Percentiles rank a stretch among this genome's conserved stretches.
phyloP scores from a whole-genome alignment of 2,797 vertebrate species.

The Xiphophorus birchmanni region DNA sequence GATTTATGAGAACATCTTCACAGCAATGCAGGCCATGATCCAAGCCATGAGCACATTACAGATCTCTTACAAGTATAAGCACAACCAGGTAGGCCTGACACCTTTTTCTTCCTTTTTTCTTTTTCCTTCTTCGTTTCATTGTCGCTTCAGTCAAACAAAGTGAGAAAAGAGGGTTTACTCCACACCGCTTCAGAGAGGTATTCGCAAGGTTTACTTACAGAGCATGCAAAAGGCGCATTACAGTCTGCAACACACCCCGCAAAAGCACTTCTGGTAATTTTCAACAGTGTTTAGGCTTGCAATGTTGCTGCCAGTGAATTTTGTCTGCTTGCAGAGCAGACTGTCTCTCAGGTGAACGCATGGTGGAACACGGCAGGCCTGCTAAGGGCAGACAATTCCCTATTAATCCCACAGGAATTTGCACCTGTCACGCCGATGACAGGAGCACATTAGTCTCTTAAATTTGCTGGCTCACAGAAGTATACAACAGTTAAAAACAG shows the following conservation, averaged over 20 bases:
- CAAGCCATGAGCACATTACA: constrained; percentile 91
- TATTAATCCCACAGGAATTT: constrained; percentile 49
- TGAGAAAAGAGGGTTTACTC: constrained; percentile 29
- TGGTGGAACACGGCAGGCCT: constrained; percentile 48
- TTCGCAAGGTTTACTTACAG: constrained; percentile 16
- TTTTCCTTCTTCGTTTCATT: constrained; percentile 7
- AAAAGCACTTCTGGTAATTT: constrained; percentile 61
- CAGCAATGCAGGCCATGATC: constrained; percentile 95
- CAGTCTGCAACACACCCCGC: constrained; percentile 10
- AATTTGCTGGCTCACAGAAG: constrained; percentile 36
- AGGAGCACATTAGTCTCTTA: constrained; percentile 60
- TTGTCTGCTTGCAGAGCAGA: constrained; percentile 36
- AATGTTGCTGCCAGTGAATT: constrained; percentile 41
- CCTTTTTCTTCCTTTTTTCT: neutral
- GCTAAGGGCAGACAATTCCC: constrained; percentile 40
- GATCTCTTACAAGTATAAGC: constrained; percentile 91
- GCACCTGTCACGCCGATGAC: constrained; percentile 15
- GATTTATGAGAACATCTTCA: constrained; percentile 98
- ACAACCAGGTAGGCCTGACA: constrained; percentile 86
- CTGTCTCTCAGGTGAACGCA: constrained; percentile 37
- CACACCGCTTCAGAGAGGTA: constrained; percentile 11
- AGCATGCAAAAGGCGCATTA: constrained; percentile 28
- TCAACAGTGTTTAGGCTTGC: constrained; percentile 65
- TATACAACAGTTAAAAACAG: constrained; percentile 16
- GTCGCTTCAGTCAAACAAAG: constrained; percentile 16